Evolutionary conservation across 2,797 vertebrate genomes (phyloP), one percentile per base, ranked within the genome.

Genomic region (Kryptopterus vitreolus): DNA sequence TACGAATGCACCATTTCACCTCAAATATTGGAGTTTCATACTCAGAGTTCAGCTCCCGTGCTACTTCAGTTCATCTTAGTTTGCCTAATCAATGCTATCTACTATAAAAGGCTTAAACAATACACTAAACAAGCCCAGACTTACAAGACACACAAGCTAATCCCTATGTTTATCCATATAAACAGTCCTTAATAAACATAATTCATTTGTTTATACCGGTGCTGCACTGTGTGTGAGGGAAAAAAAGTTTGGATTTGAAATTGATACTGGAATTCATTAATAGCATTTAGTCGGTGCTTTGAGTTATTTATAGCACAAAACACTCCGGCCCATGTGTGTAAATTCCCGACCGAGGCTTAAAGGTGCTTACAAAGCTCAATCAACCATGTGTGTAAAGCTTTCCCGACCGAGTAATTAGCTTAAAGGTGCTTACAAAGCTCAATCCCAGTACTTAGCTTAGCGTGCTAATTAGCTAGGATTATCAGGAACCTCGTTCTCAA

Each of bases 1-100:
- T 22, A 26, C 61, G 31, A 62, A 62, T 20, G 33, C 61, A 33
- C 59, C 59, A 62, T n/a, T 65, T 65, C 62, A 65, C 10, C 62
- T 65, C 4, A 65, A 65, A 22, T 22, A 65, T 20, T n/a, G 0
- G 9, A 38, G 20, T 4, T 29, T 62, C 31, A 15, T 59, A 31
- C 10, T 43, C 38, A 43, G 38, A 58, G 57, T 26, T 26, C 3
- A 58, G 53, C n/a, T 11, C n/a, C 20, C 3, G 8, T 10, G 22
- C 53, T n/a, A 9, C 53, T 22, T 55, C 18, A 20, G 52, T 22
- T 22, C 5, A 57, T 43, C 38, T 43, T 6, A 43, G 38, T 22
- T 10, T 20, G 59, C 6, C 18, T 35, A 35, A 35, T 35, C 8
- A 31, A 20, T 35, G 13, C 33, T 16, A 16, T 62, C 24, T 11